Evolutionary conservation across 2,797 vertebrate species (phyloP).

Genomic region (Phrynocephalus forsythii): DNA sequence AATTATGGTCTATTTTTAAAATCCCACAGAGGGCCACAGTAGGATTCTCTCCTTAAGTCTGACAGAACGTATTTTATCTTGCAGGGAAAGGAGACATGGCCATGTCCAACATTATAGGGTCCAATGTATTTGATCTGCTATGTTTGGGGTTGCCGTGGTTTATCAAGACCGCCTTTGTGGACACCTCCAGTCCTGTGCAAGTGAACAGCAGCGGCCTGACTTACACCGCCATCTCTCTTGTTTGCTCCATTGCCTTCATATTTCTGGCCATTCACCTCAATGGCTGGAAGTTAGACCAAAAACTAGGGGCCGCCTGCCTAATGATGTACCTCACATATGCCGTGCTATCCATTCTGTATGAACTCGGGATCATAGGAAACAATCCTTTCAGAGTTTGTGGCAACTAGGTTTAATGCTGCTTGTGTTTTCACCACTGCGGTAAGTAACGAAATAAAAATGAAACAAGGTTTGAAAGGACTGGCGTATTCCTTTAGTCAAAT

Average conservation of each 20-base stretch:
- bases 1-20: background rate
- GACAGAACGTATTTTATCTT: conserved; percentile 50
- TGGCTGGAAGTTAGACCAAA: conserved; percentile 94
- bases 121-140: conserved; percentile 97
- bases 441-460: conserved; percentile 57
- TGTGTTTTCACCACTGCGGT: conserved; percentile 52
- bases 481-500: conserved; percentile 76
- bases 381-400: conserved; percentile 86
- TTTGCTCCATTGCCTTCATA: conserved; percentile 91
- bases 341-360: conserved; percentile 90
- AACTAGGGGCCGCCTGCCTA: conserved; percentile 86
- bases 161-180: conserved; percentile 91
- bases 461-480: conserved; percentile 51
- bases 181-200: conserved; percentile 84
- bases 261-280: conserved; percentile 90
- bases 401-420: conserved; percentile 74
- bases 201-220: conserved; percentile 92
- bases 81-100: conserved; percentile 98
- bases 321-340: conserved; percentile 89
- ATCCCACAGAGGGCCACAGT: background rate
- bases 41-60: background rate
- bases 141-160: conserved; percentile 97
- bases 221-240: conserved; percentile 88
- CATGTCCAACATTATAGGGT: conserved; percentile 98
- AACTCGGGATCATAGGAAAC: conserved; percentile 94